Evolutionary conservation across 2,797 vertebrate species (phyloP).

Genomic region (Knipowitschia caucasica): DNA sequence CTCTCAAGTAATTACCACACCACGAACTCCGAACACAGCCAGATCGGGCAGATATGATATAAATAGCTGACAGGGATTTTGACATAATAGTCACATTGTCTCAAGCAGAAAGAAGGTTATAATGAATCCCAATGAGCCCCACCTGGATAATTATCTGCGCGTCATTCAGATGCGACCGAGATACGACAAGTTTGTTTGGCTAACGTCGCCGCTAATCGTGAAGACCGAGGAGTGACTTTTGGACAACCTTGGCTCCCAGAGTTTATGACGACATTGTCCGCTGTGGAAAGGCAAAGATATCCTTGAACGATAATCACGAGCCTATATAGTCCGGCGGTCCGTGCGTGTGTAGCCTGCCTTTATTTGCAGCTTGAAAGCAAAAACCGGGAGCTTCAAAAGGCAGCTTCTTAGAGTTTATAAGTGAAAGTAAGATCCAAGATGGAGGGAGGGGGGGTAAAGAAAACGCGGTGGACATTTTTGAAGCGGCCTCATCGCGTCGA

Average conservation of each 20-base stretch:
- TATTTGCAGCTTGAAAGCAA: conserved; percentile 49
- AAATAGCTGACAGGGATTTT: conserved; percentile 78
- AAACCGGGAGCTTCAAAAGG: conserved; percentile 44
- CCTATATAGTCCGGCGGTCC: conserved; percentile 26
- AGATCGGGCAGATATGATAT: conserved; percentile 70
- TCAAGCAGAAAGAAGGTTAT: conserved; percentile 58
- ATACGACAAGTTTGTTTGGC: conserved; percentile 69
- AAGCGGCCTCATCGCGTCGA: conserved; percentile 12
- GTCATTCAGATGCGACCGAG: conserved; percentile 63
- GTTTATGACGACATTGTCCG: conserved; percentile 59
- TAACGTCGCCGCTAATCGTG: conserved; percentile 46
- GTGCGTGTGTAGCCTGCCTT: conserved; percentile 18
- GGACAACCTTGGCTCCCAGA: conserved; percentile 59
- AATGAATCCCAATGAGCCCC: conserved; percentile 64
- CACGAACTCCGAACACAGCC: conserved; percentile 66
- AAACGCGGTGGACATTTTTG: conserved; percentile 23
- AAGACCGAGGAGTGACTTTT: conserved; percentile 50
- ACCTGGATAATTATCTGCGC: conserved; percentile 67
- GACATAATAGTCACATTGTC: conserved; percentile 70
- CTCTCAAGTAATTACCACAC: conserved; percentile 65
- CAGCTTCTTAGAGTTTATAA: conserved; percentile 33
- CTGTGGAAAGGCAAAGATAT: conserved; percentile 50
- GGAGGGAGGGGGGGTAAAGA: conserved; percentile 26
- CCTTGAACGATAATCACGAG: conserved; percentile 55
- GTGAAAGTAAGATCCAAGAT: conserved; percentile 23